phyloP scores from a whole-genome alignment of 1,140 invertebrate species.

The Drosophila navojoa region DNA sequence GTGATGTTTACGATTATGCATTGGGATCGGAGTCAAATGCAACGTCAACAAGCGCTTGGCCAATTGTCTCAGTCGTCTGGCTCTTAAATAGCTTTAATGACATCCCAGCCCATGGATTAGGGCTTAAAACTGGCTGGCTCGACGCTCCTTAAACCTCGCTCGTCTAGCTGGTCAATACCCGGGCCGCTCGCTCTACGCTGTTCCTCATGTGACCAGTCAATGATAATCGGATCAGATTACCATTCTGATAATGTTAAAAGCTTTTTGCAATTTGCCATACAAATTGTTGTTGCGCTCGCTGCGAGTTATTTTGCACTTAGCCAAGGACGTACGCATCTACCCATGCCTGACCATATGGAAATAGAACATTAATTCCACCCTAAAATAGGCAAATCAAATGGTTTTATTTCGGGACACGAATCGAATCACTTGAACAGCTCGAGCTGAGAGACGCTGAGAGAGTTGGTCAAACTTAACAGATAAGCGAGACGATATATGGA shows the following conservation, averaged over 20 bases:
- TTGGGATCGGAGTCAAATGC: constrained; percentile 39
- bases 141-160: neutral
- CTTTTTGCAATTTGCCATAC: constrained; percentile 79
- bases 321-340: constrained; percentile 30
- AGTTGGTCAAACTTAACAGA: neutral
- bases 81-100: constrained; percentile 79
- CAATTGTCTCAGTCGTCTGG: constrained; percentile 50
- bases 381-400: constrained; percentile 28
- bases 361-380: constrained; percentile 38
- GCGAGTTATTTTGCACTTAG: constrained; percentile 67
- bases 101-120: constrained; percentile 66
- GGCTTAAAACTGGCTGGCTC: constrained; percentile 38
- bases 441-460: neutral
- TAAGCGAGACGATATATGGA: constrained; percentile 16
- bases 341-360: neutral
- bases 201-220: constrained; percentile 61
- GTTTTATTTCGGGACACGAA: constrained; percentile 13
- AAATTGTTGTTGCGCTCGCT: constrained; percentile 64
- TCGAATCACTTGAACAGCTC: neutral
- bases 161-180: neutral
- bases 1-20: constrained; percentile 82
- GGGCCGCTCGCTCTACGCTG: constrained; percentile 24
- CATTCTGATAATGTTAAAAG: constrained; percentile 73
- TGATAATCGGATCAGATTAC: constrained; percentile 82
- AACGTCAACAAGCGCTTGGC: constrained; percentile 46